Base-by-base conservation (phyloP, 1,140 invertebrate species). In the Drosophila ambigua region DNA sequence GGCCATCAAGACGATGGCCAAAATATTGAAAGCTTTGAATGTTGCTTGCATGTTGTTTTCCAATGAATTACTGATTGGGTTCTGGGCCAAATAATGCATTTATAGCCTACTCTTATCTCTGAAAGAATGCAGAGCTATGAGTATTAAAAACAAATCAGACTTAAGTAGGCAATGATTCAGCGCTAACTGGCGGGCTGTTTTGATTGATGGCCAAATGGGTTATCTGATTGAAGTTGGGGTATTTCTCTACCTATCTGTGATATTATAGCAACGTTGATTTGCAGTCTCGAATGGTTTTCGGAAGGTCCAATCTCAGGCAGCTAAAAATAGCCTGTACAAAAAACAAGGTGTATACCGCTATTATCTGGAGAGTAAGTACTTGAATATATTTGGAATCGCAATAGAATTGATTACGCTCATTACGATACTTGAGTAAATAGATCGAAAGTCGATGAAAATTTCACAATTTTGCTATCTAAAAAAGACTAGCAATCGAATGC, bases 101-200 rank as follows among this genome's bases (percentile, higher is more conserved):
- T 78, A 78, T 78, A 78, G 60, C 13, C 15, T 31, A 11, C 46
- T 53, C 64, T 71, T 77, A 77, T 77, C 74, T 16, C 0, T 39
- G 0, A 1, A 5, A 13, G 35, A 39, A 13, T 39, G 35, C 11
- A 13, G 35, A 13, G 35, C 11, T 5, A 4, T 7, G 23, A 2
- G 1, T 41, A 28, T 69, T 44, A 73, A 73, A 63, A 63, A 24
- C 28, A 63, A 73, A 73, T 63, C 68, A 46, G 8, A 41, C 35
- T 65, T 58, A 41, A 79, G 60, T 11, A 13, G 35, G 4, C 44
- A 35, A 55, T 79, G 46, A 79, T 20, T 67, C 61, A 41, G 43
- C 31, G 35, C 35, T 41, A 49, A 50, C 31, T 39, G 61, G 54
- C 64, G 52, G 72, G 31, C 15, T 5, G 28, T 39, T 43, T 48